Evolutionary conservation across 2,797 vertebrate species (phyloP).

Genomic region (Scolopax rusticola): DNA sequence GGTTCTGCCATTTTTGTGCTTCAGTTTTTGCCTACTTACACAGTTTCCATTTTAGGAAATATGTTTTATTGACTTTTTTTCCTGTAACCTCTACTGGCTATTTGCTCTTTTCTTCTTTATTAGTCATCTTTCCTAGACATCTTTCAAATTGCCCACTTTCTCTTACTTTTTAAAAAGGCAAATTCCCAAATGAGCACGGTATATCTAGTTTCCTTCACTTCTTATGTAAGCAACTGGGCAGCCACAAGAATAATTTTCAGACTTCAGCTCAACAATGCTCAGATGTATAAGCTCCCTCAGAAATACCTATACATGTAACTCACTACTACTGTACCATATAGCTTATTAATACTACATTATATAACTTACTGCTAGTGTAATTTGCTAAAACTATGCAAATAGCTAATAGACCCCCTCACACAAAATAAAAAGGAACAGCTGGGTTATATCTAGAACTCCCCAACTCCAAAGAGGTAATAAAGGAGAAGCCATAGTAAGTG

Average conservation of each 20-base stretch:
- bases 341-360: not conserved
- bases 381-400: not conserved
- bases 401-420: rapidly evolving
- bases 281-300: not conserved
- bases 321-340: not conserved
- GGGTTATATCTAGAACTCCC: not conserved
- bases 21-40: rapidly evolving
- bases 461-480: not conserved
- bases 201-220: not conserved
- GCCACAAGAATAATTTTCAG: not conserved
- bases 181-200: not conserved
- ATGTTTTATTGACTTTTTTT: not conserved
- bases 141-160: not conserved
- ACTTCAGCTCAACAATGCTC: not conserved
- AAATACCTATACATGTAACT: not conserved
- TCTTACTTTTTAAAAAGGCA: not conserved
- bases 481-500: not conserved
- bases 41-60: not conserved
- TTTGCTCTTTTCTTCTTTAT: not conserved
- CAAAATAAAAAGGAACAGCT: not conserved
- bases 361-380: not conserved
- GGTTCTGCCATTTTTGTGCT: not conserved
- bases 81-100: not conserved
- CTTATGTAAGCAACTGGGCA: not conserved
- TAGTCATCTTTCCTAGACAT: not conserved